Conservation (phyloP, 1,140 invertebrate genomes). For the Sinella curviseta region DNA sequence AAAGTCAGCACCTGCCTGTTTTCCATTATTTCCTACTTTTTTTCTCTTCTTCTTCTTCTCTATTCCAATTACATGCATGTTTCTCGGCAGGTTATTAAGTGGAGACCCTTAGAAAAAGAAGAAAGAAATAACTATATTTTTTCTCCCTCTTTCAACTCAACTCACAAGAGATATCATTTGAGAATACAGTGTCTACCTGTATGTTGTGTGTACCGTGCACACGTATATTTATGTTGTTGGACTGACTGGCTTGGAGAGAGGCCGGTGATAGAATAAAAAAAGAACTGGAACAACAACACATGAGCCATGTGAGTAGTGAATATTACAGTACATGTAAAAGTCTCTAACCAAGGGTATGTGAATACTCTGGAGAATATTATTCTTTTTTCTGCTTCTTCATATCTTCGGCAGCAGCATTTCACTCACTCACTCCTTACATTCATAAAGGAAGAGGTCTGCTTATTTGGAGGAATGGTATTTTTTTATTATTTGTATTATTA, state of each 20-base stretch:
- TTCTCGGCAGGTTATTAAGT: constrained; percentile 17
- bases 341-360: not conserved
- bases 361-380: not conserved
- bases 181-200: too few relatives aligned
- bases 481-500: not conserved
- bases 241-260: too few relatives aligned
- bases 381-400: too few relatives aligned
- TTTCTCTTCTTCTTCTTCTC: too few relatives aligned
- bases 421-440: not conserved
- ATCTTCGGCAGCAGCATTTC: too few relatives aligned
- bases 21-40: too few relatives aligned
- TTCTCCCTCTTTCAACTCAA: too few relatives aligned
- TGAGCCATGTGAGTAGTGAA: too few relatives aligned
- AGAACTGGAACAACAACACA: not conserved
- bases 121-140: constrained; percentile 16
- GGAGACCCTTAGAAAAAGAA: constrained; percentile 11
- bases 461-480: not conserved
- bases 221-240: too few relatives aligned
- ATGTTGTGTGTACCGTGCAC: too few relatives aligned
- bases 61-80: constrained; percentile 7
- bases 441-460: not conserved
- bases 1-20: not conserved
- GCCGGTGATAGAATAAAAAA: too few relatives aligned
- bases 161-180: not conserved
- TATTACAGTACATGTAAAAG: not conserved